Base-by-base conservation (phyloP, 2,888 invertebrate genomes). In the Nemoura dubitans region DNA sequence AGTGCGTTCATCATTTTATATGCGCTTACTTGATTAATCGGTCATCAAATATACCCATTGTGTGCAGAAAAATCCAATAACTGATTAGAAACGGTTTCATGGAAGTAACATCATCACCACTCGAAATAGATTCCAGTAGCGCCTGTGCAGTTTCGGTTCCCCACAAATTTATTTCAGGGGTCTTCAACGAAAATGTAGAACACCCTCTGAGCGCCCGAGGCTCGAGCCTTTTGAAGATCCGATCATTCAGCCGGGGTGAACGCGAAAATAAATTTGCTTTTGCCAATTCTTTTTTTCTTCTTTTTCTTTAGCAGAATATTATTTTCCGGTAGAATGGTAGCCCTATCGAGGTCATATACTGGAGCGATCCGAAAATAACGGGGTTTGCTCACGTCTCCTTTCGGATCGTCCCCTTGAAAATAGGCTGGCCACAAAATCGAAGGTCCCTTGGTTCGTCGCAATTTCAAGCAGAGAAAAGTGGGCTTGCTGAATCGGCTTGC, bases 241-340 rank as follows among this genome's bases (percentile, higher is more conserved):
- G 26, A 83, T 83, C 36, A 83, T 42, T 42, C 83, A 26, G 42
- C 83, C 25, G n/a, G 36, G 42, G 42, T 83, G 43, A 83, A 83
- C 10, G 42, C 36, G 83, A 83, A 82, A 83, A 83, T 83, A 83
- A 83, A 83, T 83, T 83, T 43, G 36, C 83, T 42, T 42, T 83
- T 42, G 29, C 29, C 30, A 14, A 59, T 59, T 59, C 21, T 59
- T 59, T 59, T 59, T 59, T 59, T 36, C 10, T 36, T 36, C 36
- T 10, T 36, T 36, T 36, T 59, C 59, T 59, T 59, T 59, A 14
- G 2, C 59, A 59, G 59, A 59, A 59, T 59, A 59, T 59, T 59
- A 59, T 59, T 59, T 59, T 59, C 21, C 36, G 5, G 36, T 3
- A 6, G 36, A 10, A 36, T 36, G 36, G 36, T 6, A 36, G 36